phyloP scores from a whole-genome alignment of 2,888 invertebrate genomes.

The Rutpela maculata region DNA sequence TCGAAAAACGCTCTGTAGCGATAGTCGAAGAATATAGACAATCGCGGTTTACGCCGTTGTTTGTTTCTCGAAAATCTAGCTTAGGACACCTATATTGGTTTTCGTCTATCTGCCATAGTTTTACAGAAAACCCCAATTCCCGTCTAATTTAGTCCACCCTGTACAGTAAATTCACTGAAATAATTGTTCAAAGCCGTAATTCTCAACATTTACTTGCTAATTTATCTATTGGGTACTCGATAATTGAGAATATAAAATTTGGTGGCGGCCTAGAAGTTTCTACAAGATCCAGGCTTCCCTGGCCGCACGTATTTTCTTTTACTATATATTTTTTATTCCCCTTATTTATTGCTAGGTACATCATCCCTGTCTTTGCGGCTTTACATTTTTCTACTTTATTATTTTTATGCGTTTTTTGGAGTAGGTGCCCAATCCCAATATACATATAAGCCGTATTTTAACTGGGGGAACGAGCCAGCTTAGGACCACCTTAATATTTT shows the following conservation, averaged over 20 bases:
- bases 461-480: constrained; percentile 24
- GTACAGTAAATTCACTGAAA: no score
- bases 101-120: no score
- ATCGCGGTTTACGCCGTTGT: no score
- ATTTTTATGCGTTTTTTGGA: constrained; percentile 39
- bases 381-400: constrained; percentile 34
- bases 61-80: no score
- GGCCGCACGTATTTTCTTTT: neutral
- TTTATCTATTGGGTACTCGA: no score
- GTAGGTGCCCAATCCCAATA: constrained; percentile 43
- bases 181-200: no score
- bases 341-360: constrained; percentile 33
- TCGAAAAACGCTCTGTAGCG: no score
- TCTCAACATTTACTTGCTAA: no score
- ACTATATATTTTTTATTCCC: constrained; percentile 29
- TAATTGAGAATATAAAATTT: neutral
- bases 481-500: constrained; percentile 45
- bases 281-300: neutral
- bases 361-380: constrained; percentile 28
- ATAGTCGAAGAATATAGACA: no score
- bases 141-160: no score
- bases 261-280: neutral
- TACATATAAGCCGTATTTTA: constrained; percentile 44
- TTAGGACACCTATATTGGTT: no score
- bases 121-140: no score